Conservation (phyloP, 2,797 vertebrate genomes). For the Pipistrellus pygmaeus region DNA sequence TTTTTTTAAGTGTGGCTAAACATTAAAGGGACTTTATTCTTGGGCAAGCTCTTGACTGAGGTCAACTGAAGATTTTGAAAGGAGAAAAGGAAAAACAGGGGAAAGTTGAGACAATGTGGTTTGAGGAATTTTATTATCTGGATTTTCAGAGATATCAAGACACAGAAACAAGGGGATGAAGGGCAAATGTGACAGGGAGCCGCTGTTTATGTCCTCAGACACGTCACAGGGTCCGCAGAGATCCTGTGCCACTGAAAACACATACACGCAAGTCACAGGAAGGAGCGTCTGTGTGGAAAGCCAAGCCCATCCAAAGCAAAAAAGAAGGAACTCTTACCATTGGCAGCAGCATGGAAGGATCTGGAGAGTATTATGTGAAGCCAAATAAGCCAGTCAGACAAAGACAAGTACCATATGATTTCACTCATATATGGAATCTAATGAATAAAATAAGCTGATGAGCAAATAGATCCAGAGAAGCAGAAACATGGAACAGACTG, state of each 20-base stretch:
- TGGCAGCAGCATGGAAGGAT: no score
- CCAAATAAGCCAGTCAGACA: no score
- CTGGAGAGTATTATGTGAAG: no score
- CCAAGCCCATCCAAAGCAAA: background rate
- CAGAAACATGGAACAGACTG: no score
- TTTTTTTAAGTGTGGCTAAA: background rate
- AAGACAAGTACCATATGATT: no score
- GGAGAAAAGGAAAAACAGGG: background rate
- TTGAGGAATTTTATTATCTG: background rate
- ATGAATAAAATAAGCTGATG: no score
- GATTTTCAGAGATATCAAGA: background rate
- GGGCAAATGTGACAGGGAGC: background rate
- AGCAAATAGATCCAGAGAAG: no score
- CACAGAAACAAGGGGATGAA: background rate
- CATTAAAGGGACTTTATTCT: slow-evolving; percentile 34
- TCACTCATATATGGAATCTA: no score
- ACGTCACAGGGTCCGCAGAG: background rate
- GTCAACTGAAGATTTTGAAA: slow-evolving; percentile 28
- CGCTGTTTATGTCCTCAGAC: background rate
- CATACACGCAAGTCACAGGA: background rate
- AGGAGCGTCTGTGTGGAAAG: background rate
- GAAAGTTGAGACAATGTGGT: background rate
- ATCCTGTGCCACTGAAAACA: background rate
- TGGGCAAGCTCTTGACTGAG: background rate
- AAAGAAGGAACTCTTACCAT: no score